Conservation (phyloP, 1,140 invertebrate genomes). For the Periplaneta americana region DNA sequence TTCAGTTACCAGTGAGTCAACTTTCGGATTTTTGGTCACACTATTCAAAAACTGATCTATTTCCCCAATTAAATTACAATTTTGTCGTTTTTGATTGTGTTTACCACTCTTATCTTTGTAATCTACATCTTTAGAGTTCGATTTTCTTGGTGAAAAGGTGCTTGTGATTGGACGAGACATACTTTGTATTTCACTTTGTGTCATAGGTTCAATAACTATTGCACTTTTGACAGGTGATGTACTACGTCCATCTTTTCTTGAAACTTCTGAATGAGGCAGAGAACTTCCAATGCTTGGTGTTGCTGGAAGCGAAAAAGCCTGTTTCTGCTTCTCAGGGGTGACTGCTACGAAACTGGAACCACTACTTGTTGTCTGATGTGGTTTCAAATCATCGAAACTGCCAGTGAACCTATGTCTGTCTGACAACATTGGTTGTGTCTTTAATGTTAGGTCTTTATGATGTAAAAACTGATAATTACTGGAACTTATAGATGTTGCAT, state of each 20-base stretch:
- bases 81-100: not conserved
- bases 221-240: not conserved
- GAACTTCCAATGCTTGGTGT: slow-evolving; percentile 23
- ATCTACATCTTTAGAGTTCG: not conserved
- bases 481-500: not conserved
- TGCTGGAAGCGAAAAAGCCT: slow-evolving; percentile 26
- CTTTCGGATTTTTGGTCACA: not conserved
- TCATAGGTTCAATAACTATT: not conserved
- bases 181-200: not conserved
- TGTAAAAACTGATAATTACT: not conserved
- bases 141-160: not conserved
- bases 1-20: not conserved
- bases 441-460: not conserved
- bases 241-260: not conserved
- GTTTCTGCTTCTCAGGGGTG: not conserved
- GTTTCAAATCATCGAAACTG: not conserved
- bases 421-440: not conserved
- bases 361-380: not conserved
- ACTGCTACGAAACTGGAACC: not conserved
- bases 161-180: not conserved
- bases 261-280: not conserved
- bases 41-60: not conserved
- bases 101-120: not conserved
- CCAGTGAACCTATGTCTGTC: not conserved
- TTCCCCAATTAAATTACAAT: not conserved